Evolutionary conservation across 1,140 invertebrate species (phyloP).

Genomic region (Orius laevigatus): DNA sequence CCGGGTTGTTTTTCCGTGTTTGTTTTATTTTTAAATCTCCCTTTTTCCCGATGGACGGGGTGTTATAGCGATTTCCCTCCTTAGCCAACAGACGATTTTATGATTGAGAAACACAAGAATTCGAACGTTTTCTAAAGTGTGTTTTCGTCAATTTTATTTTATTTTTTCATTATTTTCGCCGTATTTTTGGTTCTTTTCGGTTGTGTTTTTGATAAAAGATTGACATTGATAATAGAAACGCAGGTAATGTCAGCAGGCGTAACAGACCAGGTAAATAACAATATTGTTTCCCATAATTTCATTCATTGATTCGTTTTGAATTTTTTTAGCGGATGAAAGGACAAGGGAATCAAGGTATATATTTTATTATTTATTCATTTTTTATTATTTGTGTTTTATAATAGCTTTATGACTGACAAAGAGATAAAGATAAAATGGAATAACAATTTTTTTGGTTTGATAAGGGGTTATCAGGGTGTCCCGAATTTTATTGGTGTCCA

Average conservation of each 20-base stretch:
- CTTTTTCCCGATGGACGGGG: constrained; percentile 15
- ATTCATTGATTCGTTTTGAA: constrained; percentile 3
- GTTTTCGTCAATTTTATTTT: constrained; percentile 6
- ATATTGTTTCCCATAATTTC: constrained; percentile 3
- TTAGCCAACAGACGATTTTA: constrained; percentile 3
- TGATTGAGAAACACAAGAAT: not conserved
- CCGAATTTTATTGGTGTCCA: no score
- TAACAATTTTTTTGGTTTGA: no score
- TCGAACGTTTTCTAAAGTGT: constrained; percentile 1
- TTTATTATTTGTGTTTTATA: constrained; percentile 14
- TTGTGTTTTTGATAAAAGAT: not conserved
- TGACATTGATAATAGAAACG: constrained; percentile 14
- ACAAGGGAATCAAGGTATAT: constrained; percentile 62
- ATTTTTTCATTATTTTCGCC: not conserved
- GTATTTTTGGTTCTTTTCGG: constrained; percentile 6
- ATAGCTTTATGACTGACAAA: no score
- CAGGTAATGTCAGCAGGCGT: constrained; percentile 31
- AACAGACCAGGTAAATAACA: constrained; percentile 27
- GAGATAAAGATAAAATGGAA: no score
- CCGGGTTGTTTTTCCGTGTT: constrained; percentile 5
- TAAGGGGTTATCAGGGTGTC: no score
- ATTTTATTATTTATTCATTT: not conserved
- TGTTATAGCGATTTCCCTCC: not conserved
- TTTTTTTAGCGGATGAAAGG: constrained; percentile 69
- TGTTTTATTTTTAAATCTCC: constrained; percentile 7